Base-by-base conservation (phyloP, 2,888 invertebrate genomes). In the Deilephila porcellus region DNA sequence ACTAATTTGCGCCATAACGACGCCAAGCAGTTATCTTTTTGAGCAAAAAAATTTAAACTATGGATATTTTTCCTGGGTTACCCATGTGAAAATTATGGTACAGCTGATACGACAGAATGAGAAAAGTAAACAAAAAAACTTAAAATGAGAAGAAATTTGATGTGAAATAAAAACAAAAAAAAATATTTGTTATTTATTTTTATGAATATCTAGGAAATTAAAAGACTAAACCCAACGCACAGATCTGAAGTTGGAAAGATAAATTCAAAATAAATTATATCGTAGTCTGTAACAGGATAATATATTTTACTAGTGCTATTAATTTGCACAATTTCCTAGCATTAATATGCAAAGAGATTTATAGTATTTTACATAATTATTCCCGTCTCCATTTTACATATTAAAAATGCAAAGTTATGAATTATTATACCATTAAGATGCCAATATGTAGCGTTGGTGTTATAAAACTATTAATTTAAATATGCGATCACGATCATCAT, bases 321-420 rank as follows among this genome's bases (percentile, higher is more conserved):
- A 64, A 45, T 64, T 45, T 64, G 45, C 14, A 64, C 20, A 25
- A 64, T 64, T 64, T 64, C 63, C 20, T 64, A 63, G 63, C 63
- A n/a, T 64, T 64, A 64, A 45, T 64, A 64, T 64, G 37, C 37
- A 64, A 45, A 60, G 25, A 64, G 37, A 64, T 64, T 45, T 20
- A 64, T n/a, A 20, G n/a, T 20, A 45, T 64, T n/a, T 17, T n/a
- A 37, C 64, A 45, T 20, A 37, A 64, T 64, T 45, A 4, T 20
- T 20, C 37, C 37, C 34, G 64, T 34, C 14, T 62, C 60, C 17
- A 64, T 64, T 20, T 37, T 45, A 19, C 7, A 64, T 20, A n/a
- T 20, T 25, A 37, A 37, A 45, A 64, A 37, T 67, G 52, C 14
- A 67, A 67, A 52, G 17, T 52, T 67, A 67, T 67, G 17, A 67